Base-by-base conservation (phyloP, 2,888 invertebrate species). In the Drosophila kanekoi region DNA sequence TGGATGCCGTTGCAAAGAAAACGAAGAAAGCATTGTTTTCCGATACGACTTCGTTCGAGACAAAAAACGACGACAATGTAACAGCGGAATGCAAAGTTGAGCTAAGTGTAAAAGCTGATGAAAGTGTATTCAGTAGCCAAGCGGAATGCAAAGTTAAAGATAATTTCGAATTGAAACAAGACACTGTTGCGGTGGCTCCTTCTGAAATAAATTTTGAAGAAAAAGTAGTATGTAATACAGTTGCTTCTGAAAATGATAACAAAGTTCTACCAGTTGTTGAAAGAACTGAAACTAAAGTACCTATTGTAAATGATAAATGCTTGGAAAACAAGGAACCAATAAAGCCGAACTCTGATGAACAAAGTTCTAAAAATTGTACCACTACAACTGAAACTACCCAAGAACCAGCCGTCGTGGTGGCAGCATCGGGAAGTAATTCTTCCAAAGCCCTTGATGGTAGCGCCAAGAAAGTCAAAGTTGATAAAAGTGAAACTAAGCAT, bases 11-110 rank as follows among this genome's bases (percentile, higher is more conserved):
- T 33, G 91, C 92, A 1, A 91, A 92, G 74, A 92, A 92, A 73
- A 92, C 92, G 0, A 92, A 92, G 64, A 91, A 93, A 52, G 90
- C 90, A 2, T 67, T 92, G n/a, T 88, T 90, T 37, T 86, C 91
- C 3, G 91, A 90, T n/a, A 71, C 70, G 4, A 44, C 76, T 10
- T 51, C 67, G 4, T 80, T 76, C 14, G 81, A 77, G 14, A 49
- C 37, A 1, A 65, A 74, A 28, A 28, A 3, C 3, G 52, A 11
- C n/a, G 66, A 77, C 2, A 41, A 9, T 14, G 35, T 47, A 41
- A 9, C 35, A 2, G 32, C n/a, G 0, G 77, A 72, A 8, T 41
- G 44, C 8, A 74, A 66, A 59, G 20, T 54, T 47, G 74, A 74
- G 23, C 38, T 18, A 2, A 74, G 65, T 2, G 45, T 61, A n/a